phyloP scores from a whole-genome alignment of 2,797 vertebrate species.

The Gambelia wislizenii region DNA sequence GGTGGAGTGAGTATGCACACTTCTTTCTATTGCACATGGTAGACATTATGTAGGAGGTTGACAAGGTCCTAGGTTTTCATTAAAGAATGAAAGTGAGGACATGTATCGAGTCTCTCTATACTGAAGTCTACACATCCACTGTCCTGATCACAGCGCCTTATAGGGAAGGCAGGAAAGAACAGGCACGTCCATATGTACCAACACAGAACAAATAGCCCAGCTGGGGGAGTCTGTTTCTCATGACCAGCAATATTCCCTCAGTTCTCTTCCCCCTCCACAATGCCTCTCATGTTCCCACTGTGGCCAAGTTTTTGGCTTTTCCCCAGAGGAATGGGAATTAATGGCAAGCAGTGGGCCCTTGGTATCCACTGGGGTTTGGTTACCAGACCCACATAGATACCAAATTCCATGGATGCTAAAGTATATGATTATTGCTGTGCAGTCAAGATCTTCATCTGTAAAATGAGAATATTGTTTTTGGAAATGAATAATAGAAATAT shows the following conservation, averaged over 20 bases:
- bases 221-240: neutral
- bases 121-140: neutral
- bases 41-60: no score
- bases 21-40: neutral
- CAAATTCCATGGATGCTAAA: no score
- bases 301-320: neutral
- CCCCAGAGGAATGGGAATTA: neutral
- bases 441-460: constrained; percentile 28
- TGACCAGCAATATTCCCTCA: neutral
- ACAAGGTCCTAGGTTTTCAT: no score
- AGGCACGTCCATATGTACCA: no score
- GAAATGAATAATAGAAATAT: constrained; percentile 8
- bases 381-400: no score
- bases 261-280: neutral
- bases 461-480: constrained; percentile 35
- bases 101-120: neutral
- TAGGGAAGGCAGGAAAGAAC: neutral
- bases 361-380: no score
- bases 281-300: no score
- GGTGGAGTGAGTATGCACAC: neutral
- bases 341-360: no score
- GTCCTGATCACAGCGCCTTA: neutral
- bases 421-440: constrained; percentile 31
- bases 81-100: neutral
- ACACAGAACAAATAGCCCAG: neutral